Evolutionary conservation across 1,140 invertebrate genomes (phyloP), one percentile per base, ranked within the genome.

Genomic region (Orius insidiosus): DNA sequence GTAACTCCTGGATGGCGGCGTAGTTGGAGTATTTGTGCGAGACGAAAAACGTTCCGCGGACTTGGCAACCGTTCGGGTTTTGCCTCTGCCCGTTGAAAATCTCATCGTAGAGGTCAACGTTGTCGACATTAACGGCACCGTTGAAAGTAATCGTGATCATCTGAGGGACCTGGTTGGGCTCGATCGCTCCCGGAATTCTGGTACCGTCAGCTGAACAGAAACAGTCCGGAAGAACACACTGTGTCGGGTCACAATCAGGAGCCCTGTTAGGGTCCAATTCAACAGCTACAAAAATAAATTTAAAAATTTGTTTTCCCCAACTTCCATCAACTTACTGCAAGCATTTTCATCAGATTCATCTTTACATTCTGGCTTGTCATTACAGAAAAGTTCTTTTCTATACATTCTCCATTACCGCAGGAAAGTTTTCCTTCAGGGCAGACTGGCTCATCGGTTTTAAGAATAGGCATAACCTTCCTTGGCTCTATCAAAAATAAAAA

Each of bases 21-120:
- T 96, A 96, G 63, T 96, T 94, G 40, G 85, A 88, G 63, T 90
- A 95, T 59, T 93, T 90, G 70, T 96, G 89, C 0, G 86, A 90
- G 0, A 93, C 80, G 62, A 96, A 98, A 72, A 94, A 94, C 4
- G 89, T 96, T 50, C 85, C 84, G 52, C 79, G 76, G 59, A 94
- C 86, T 56, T 88, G 82, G 60, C 92, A 97, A 15, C 90, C 85
- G 60, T 96, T 95, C 11, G 88, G 85, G 59, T 93, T 93, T 54
- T 76, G 74, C 10, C 84, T 70, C 54, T 79, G 73, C 2, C 83
- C 84, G 58, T 83, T 87, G 68, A 90, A 90, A 52, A 90, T 72
- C 53, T 88, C 84, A 37, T 89, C 81, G 64, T 92, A 93, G 36
- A 90, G 65, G 55, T 92, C 86, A 56, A 89, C 85, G 62, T 93